These are phyloP conservation scores for Polydrusus cervinus DNA, from an alignment of 2,888 invertebrate genomes.

Conservation along the genomic window DNA sequence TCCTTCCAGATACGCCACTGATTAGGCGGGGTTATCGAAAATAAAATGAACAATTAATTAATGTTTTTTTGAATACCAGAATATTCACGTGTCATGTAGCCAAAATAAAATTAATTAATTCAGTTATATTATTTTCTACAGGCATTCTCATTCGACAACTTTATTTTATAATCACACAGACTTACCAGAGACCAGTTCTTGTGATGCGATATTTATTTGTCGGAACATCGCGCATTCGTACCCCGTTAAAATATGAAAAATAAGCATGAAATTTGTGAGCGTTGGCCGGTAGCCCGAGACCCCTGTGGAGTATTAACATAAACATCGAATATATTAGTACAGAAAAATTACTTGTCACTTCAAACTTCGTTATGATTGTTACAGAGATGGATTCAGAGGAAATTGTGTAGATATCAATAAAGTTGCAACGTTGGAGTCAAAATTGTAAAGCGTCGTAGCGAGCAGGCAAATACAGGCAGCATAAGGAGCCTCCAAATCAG, in stretches of 20 bases:
- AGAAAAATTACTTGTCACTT: constrained; percentile 69
- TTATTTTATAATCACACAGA: constrained; percentile 23
- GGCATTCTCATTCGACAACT: constrained; percentile 29
- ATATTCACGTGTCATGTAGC: background rate
- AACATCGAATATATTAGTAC: constrained; percentile 70
- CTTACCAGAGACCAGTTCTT: constrained; percentile 56
- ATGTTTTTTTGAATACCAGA: background rate
- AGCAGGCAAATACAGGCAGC: too few relatives aligned
- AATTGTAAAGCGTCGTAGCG: too few relatives aligned
- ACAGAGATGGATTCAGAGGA: constrained; percentile 3
- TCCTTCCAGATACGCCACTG: too few relatives aligned
- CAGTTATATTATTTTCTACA: constrained; percentile 4
- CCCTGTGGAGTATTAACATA: constrained; percentile 67
- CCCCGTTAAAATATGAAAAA: constrained; percentile 63
- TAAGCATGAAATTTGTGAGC: constrained; percentile 61
- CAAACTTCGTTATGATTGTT: constrained; percentile 37
- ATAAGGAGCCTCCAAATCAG: too few relatives aligned
- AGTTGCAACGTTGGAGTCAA: too few relatives aligned
- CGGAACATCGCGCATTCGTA: constrained; percentile 58
- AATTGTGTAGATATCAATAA: too few relatives aligned
- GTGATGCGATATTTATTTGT: constrained; percentile 61
- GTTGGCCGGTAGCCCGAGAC: constrained; percentile 48
- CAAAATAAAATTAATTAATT: background rate
- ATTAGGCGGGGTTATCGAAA: too few relatives aligned
- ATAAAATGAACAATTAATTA: too few relatives aligned